These are phyloP conservation scores for Pachyuromys duprasi DNA, from an alignment of 2,797 vertebrate genomes.

Conservation along the genomic window DNA sequence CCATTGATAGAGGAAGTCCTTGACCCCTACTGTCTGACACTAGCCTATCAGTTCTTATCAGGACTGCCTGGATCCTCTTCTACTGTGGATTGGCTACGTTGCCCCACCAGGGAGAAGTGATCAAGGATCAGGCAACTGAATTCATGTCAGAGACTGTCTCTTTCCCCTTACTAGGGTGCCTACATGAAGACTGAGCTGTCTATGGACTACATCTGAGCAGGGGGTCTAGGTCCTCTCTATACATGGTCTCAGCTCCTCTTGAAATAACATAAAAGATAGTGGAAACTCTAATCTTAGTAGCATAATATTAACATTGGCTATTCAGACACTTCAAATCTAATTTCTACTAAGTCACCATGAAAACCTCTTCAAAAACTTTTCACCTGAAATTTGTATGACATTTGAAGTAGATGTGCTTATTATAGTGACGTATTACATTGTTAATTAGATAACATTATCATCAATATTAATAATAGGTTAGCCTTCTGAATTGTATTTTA, in stretches of 20 bases:
- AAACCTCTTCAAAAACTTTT: not conserved
- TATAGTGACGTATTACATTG: not conserved
- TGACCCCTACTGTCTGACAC: too few relatives aligned
- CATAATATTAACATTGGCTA: not conserved
- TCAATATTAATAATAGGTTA: not conserved
- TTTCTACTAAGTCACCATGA: not conserved
- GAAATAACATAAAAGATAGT: not conserved
- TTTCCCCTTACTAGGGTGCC: too few relatives aligned
- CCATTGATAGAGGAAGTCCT: too few relatives aligned
- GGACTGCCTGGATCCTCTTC: too few relatives aligned
- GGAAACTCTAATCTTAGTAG: not conserved
- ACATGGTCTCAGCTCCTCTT: not conserved
- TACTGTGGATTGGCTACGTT: too few relatives aligned
- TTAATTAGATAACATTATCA: constrained; percentile 19
- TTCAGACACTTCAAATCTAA: not conserved
- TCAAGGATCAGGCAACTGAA: too few relatives aligned
- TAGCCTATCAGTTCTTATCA: too few relatives aligned
- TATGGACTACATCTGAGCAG: too few relatives aligned
- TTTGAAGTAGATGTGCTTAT: not conserved
- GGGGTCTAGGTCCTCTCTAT: too few relatives aligned
- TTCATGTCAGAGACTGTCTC: too few relatives aligned
- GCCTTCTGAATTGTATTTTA: constrained; percentile 19
- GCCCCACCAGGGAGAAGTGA: too few relatives aligned
- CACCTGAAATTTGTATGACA: not conserved
- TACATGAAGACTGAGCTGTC: too few relatives aligned